Evolutionary conservation across 2,888 invertebrate species (phyloP).

Genomic region (Malthinus flaveolus): DNA sequence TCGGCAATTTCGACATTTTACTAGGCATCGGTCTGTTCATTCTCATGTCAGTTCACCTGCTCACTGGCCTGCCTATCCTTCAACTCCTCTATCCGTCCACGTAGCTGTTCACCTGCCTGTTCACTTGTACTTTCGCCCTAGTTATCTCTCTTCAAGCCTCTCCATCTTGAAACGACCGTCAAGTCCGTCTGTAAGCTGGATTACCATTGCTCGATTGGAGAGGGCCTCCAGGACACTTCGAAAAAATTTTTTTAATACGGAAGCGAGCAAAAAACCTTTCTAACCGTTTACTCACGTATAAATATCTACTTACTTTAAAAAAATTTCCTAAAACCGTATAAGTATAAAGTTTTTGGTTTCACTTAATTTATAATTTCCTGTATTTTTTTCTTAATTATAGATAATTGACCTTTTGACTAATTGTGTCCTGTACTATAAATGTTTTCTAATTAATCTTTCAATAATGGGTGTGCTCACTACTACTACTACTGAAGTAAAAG

Average conservation of each 20-base stretch:
- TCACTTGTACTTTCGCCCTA: too few relatives aligned
- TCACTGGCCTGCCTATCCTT: too few relatives aligned
- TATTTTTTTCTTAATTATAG: conserved; percentile 5
- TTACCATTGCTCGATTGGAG: neutral
- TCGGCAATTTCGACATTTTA: too few relatives aligned
- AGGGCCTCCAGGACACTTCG: neutral
- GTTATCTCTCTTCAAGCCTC: too few relatives aligned
- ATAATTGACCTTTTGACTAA: conserved; percentile 10
- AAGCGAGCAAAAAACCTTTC: conserved; percentile 6
- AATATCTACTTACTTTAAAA: neutral
- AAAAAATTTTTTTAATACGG: conserved; percentile 3
- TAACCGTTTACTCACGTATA: conserved; percentile 17
- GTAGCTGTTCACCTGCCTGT: too few relatives aligned
- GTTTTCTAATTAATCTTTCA: conserved; percentile 8
- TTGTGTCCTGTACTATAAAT: conserved; percentile 1
- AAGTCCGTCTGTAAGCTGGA: too few relatives aligned
- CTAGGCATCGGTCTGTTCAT: too few relatives aligned
- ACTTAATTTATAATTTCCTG: conserved; percentile 1
- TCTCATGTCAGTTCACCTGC: too few relatives aligned
- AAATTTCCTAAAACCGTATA: neutral
- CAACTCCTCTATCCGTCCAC: too few relatives aligned
- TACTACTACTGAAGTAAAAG: conserved; percentile 8
- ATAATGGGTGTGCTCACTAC: conserved; percentile 10
- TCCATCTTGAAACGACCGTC: too few relatives aligned
- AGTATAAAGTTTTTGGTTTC: neutral